Evolutionary conservation across 2,113 vertebrate genomes (phyloP).

Genomic region (Camelus bactrianus): DNA sequence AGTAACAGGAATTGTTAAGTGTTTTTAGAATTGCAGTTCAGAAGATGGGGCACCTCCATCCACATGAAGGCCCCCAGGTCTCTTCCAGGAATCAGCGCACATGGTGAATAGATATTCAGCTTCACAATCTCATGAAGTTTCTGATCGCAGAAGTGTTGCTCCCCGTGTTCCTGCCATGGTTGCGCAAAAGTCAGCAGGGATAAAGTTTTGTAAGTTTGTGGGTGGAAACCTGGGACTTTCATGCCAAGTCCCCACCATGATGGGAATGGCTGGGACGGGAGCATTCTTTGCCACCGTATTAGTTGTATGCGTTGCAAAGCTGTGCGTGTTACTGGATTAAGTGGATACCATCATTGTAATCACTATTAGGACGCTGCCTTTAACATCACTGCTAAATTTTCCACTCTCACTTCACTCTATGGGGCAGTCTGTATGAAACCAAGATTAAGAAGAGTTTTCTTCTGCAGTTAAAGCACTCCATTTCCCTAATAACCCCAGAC

Average conservation of each 20-base stretch:
- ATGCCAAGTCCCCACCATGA: neutral
- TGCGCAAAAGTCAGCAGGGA: neutral
- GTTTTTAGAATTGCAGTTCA: constrained; percentile 27
- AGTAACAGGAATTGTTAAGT: neutral
- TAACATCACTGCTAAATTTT: neutral
- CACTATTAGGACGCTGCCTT: neutral
- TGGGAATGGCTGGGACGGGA: neutral
- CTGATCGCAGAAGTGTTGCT: neutral
- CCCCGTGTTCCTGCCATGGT: neutral
- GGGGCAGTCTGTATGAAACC: neutral
- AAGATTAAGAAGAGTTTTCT: neutral
- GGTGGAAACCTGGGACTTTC: neutral
- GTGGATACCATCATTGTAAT: neutral
- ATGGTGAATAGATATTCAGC: neutral
- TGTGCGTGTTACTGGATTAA: neutral
- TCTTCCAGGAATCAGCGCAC: neutral
- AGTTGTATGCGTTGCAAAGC: neutral
- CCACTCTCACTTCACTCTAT: neutral
- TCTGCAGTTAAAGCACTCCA: neutral
- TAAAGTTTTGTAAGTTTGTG: neutral
- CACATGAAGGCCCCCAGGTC: neutral
- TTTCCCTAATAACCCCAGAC: neutral
- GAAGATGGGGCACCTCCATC: neutral
- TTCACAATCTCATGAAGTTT: neutral
- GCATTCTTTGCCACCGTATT: neutral